Evolutionary conservation across 2,797 vertebrate species (phyloP).

Genomic region (Myotis planiceps): DNA sequence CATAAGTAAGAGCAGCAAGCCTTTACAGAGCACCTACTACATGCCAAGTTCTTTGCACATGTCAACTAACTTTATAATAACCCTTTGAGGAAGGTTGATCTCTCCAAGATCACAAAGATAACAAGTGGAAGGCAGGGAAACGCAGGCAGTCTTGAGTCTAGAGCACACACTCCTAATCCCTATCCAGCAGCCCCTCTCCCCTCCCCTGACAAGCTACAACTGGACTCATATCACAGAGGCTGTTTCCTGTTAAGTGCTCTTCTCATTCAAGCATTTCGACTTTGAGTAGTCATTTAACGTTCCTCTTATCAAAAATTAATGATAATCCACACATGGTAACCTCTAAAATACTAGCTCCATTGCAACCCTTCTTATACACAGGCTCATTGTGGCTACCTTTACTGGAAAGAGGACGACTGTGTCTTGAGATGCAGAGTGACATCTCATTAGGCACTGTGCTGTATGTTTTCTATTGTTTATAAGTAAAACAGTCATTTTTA

Average conservation of each 20-base stretch:
- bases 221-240: background rate
- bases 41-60: background rate
- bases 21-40: background rate
- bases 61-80: slow-evolving; percentile 1
- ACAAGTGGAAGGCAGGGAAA: background rate
- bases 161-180: background rate
- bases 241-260: background rate
- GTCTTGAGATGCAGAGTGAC: background rate
- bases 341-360: background rate
- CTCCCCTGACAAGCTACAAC: background rate
- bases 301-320: slow-evolving; percentile 55
- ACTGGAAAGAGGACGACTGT: slow-evolving; percentile 1
- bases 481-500: slow-evolving; percentile 27
- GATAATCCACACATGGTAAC: background rate
- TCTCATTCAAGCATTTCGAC: slow-evolving; percentile 10
- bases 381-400: background rate
- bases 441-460: background rate
- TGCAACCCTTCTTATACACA: background rate
- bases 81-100: background rate
- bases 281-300: background rate
- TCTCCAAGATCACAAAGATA: background rate
- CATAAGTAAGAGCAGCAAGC: background rate
- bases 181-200: background rate
- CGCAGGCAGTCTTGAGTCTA: background rate
- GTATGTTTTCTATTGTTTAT: background rate